These are phyloP conservation scores for Cydia amplana DNA, from an alignment of 1,140 invertebrate genomes.

Conservation along the genomic window DNA sequence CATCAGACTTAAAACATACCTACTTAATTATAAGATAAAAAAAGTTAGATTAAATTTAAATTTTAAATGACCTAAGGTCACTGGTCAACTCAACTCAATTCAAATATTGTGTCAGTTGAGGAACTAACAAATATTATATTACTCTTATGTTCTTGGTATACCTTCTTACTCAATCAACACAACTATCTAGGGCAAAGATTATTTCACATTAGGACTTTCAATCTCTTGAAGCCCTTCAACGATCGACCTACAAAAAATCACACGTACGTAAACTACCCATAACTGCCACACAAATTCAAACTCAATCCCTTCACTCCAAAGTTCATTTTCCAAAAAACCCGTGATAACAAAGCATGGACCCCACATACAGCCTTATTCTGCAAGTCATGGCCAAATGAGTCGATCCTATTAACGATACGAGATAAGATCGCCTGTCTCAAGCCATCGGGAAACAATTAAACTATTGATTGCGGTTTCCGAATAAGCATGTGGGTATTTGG, in stretches of 20 bases:
- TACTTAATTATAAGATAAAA: too few species aligned
- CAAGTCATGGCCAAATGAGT: constrained; percentile 37
- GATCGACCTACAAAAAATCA: not conserved
- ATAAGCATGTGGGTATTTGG: constrained; percentile 14
- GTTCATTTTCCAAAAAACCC: not conserved
- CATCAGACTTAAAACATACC: too few species aligned
- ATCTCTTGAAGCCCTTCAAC: not conserved
- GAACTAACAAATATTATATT: too few species aligned
- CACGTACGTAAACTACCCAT: not conserved
- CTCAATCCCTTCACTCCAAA: not conserved
- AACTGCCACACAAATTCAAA: not conserved
- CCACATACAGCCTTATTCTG: constrained; percentile 34
- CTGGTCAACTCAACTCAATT: too few species aligned
- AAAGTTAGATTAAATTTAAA: too few species aligned
- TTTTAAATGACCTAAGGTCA: too few species aligned
- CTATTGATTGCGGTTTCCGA: constrained; percentile 24
- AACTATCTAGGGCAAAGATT: too few species aligned
- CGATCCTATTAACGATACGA: constrained; percentile 37
- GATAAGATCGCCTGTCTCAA: constrained; percentile 28
- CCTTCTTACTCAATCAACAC: too few species aligned
- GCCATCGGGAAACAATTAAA: constrained; percentile 25
- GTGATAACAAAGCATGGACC: constrained; percentile 19
- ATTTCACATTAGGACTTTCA: not conserved
- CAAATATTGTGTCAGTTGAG: too few species aligned
- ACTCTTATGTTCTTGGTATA: too few species aligned